These are phyloP conservation scores for Festucalex cinctus DNA, from an alignment of 2,113 vertebrate species.

Conservation along the genomic window DNA sequence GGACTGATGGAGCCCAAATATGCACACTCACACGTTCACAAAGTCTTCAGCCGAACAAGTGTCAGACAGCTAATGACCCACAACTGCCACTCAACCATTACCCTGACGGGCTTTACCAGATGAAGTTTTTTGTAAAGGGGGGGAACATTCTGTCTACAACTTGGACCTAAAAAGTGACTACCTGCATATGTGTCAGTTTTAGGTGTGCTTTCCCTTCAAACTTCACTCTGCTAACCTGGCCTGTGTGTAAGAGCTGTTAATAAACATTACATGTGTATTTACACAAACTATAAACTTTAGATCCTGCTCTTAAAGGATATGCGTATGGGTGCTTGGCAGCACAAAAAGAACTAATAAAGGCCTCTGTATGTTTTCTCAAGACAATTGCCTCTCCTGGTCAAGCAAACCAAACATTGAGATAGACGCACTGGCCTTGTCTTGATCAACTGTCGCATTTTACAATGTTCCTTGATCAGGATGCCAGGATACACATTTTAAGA, in stretches of 20 bases:
- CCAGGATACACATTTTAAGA: neutral
- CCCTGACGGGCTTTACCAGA: slow-evolving; percentile 35
- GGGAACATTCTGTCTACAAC: neutral
- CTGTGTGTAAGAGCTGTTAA: neutral
- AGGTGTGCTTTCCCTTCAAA: neutral
- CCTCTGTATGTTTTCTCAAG: slow-evolving; percentile 17
- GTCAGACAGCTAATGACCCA: slow-evolving; percentile 52
- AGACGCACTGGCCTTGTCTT: neutral
- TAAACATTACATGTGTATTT: neutral
- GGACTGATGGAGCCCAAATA: slow-evolving; percentile 38
- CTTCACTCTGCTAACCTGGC: neutral
- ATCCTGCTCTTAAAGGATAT: slow-evolving; percentile 4
- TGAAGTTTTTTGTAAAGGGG: slow-evolving; percentile 3
- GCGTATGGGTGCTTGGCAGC: neutral
- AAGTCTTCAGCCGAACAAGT: slow-evolving; percentile 30
- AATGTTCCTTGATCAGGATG: neutral
- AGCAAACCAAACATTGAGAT: slow-evolving; percentile 8
- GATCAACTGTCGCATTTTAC: neutral
- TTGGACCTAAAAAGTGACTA: too few relatives aligned
- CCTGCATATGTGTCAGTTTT: neutral
- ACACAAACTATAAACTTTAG: neutral
- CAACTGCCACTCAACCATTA: slow-evolving; percentile 44
- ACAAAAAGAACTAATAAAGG: slow-evolving; percentile 10
- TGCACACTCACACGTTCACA: slow-evolving; percentile 24
- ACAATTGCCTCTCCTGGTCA: slow-evolving; percentile 5